Conservation (phyloP, 2,888 invertebrate species). For the Notodonta dromedarius region DNA sequence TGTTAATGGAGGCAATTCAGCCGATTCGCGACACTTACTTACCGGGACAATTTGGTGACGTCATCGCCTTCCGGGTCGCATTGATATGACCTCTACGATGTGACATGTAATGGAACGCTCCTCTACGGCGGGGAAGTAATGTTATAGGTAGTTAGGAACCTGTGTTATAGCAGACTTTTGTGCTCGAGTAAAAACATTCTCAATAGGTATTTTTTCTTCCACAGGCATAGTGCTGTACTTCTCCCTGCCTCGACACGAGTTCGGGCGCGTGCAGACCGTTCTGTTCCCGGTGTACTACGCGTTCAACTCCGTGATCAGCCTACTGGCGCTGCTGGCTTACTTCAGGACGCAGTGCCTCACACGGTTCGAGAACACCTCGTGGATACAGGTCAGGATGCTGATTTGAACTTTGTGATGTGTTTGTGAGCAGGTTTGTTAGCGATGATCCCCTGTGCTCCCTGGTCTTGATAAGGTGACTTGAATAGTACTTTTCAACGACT, state of each 20-base stretch:
- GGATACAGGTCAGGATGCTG: constrained; percentile 67
- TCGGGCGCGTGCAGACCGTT: constrained; percentile 94
- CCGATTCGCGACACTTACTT: constrained; percentile 3
- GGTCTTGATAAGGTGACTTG: too few species aligned
- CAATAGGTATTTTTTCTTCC: constrained; percentile 8
- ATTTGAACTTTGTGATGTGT: background rate
- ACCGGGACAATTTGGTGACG: constrained; percentile 4
- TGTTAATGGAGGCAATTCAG: background rate
- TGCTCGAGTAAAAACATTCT: too few species aligned
- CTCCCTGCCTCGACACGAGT: constrained; percentile 92
- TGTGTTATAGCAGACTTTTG: too few species aligned
- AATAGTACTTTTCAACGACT: too few species aligned
- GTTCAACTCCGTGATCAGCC: constrained; percentile 89
- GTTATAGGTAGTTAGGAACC: background rate
- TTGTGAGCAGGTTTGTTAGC: too few species aligned
- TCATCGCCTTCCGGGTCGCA: constrained; percentile 18
- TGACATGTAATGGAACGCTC: background rate
- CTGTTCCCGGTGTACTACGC: constrained; percentile 95
- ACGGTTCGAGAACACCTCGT: constrained; percentile 67
- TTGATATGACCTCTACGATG: constrained; percentile 16
- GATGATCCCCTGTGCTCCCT: too few species aligned
- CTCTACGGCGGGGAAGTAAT: background rate
- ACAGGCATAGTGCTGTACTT: constrained; percentile 94
- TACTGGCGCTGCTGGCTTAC: constrained; percentile 89
- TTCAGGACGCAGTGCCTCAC: constrained; percentile 85